Evolutionary conservation across 37 sponge, comb jelly and placozoan genomes (phyloP).

Genomic region (Beroe ovata): DNA sequence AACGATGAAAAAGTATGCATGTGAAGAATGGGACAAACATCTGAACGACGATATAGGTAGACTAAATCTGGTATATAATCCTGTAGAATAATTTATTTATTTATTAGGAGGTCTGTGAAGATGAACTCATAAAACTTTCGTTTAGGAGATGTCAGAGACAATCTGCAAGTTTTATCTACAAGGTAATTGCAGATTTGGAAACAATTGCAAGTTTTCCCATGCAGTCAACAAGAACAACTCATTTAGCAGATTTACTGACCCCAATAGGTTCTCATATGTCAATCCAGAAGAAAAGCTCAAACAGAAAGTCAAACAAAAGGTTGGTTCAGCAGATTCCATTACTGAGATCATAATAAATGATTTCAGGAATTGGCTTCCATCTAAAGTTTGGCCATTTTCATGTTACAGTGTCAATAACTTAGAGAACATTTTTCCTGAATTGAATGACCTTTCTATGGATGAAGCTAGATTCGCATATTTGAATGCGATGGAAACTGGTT

Average conservation of each 20-base stretch:
- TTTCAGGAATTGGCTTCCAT: conserved; percentile 35
- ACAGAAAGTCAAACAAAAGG: conserved; percentile 35
- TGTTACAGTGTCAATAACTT: background rate
- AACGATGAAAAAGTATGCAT: no score
- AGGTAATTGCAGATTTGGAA: conserved; percentile 29
- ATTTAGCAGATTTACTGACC: background rate
- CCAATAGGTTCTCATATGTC: conserved; percentile 8
- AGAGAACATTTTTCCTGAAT: conserved; percentile 1
- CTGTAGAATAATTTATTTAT: no score
- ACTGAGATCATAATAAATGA: background rate
- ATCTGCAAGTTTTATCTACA: conserved; percentile 41
- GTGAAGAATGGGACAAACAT: no score
- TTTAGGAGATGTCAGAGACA: background rate
- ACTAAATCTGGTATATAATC: no score
- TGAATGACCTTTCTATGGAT: conserved; percentile 10
- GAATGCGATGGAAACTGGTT: background rate
- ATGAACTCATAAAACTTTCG: background rate
- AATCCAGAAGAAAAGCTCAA: conserved; percentile 44
- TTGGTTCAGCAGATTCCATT: conserved; percentile 11
- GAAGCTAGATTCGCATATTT: conserved; percentile 20
- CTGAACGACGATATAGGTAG: no score
- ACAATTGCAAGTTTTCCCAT: conserved; percentile 23
- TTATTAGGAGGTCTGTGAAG: background rate
- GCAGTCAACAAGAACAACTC: background rate
- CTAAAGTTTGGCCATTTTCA: conserved; percentile 40